Evolutionary conservation across 2,888 invertebrate species (phyloP).

Genomic region (Sphecodes monilicornis): DNA sequence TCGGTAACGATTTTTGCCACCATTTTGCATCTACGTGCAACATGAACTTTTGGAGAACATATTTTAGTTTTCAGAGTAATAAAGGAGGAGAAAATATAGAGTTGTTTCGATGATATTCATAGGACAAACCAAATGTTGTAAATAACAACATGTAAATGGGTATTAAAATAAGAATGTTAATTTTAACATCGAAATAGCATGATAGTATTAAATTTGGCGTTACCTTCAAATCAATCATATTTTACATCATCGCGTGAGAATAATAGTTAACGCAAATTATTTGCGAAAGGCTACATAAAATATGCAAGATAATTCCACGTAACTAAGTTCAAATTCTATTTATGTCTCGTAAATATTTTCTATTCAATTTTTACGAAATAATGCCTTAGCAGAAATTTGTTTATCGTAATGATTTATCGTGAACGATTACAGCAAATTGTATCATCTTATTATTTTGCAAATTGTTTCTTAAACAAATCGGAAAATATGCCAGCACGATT

Average conservation of each 20-base stretch:
- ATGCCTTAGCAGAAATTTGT: background rate
- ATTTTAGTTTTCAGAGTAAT: background rate
- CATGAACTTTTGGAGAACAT: background rate
- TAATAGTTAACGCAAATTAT: background rate
- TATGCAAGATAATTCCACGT: background rate
- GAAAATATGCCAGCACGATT: background rate
- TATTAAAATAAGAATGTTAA: background rate
- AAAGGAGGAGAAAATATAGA: background rate
- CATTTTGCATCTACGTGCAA: conserved; percentile 64
- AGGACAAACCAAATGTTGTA: background rate
- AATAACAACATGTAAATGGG: conserved; percentile 1
- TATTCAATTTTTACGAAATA: background rate
- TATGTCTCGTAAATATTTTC: background rate
- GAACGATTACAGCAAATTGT: background rate
- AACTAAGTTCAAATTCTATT: background rate
- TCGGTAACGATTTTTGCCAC: conserved; percentile 67
- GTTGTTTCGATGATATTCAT: background rate
- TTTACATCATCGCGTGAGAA: background rate
- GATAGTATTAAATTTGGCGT: conserved; percentile 7
- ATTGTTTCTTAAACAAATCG: background rate
- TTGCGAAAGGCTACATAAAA: conserved; percentile 20
- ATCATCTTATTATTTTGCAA: background rate
- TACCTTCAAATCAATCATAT: background rate
- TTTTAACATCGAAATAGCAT: background rate
- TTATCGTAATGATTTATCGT: background rate